Evolutionary conservation across 2,797 vertebrate genomes (phyloP).

Genomic region (Mus minutoides): DNA sequence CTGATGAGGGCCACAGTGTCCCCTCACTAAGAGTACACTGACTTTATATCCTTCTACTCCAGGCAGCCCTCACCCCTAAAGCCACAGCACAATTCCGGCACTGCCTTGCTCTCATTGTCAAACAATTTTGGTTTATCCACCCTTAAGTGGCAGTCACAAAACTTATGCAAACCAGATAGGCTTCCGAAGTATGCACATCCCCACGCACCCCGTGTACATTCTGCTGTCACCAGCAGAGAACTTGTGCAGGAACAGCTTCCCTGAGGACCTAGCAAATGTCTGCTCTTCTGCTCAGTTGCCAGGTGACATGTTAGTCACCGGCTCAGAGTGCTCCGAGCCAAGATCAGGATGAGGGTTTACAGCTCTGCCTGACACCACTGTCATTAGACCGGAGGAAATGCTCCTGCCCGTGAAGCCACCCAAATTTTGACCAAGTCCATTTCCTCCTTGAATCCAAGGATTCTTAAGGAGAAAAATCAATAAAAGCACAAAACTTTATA

Average conservation of each 20-base stretch:
- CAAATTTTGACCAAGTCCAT: background rate
- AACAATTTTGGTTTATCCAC: background rate
- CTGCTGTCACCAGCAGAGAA: slow-evolving; percentile 6
- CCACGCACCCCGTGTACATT: background rate
- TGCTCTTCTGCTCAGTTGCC: slow-evolving; percentile 51
- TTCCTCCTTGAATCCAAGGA: slow-evolving; percentile 6
- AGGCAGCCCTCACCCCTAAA: background rate
- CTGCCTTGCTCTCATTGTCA: background rate
- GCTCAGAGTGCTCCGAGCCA: background rate
- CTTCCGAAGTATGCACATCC: background rate
- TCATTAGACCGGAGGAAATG: background rate
- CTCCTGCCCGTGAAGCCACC: background rate
- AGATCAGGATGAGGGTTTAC: background rate
- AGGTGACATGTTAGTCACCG: slow-evolving; percentile 32
- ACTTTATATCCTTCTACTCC: background rate
- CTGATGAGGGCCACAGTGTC: background rate
- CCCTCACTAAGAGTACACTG: background rate
- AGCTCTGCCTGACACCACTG: background rate
- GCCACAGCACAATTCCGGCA: background rate
- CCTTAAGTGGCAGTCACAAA: background rate
- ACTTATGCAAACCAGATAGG: background rate
- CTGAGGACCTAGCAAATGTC: slow-evolving; percentile 21
- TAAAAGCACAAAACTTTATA: slow-evolving; percentile 55
- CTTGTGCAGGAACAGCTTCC: background rate
- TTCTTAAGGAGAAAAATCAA: slow-evolving; percentile 47